Base-by-base conservation (phyloP, 35 echinoderm and acorn worm genomes). In the Hemicentrotus pulcherrimus region DNA sequence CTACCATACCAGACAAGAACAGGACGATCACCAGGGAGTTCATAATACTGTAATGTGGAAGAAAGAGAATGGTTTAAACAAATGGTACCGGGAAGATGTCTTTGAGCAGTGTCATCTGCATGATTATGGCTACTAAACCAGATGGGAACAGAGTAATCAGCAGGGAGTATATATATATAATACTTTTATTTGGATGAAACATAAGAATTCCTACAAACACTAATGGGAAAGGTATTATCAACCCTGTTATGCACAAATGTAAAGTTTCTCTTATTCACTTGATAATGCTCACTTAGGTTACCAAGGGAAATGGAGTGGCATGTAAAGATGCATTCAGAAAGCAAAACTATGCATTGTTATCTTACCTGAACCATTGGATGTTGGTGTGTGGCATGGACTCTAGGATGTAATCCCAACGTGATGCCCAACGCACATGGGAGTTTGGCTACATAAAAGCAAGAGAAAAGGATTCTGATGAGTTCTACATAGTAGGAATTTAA, bases 361-460 rank as follows among this genome's bases (percentile, higher is more conserved):
- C 96, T 93, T 88, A 99, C 98, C 98, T 99, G 94, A 99, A 99
- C 98, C 98, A 99, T 46, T 99, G 98, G 88, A 99, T 99, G 88
- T 95, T 99, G 32, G 97, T 98, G 92, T 99, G 98, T 22, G 98
- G 97, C 98, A 99, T 99, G 9, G 98, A 98, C 47, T 99, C 98
- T 58, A 99, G 86, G 94, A 99, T 97, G 87, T 99, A 99, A 91
- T 99, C 98, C 98, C 97, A 98, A 31, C 97, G 91, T 18, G 98
- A 99, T 31, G 98, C 98, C 98, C 98, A 99, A 7, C 95, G 94
- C 18, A 95, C 46, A 18, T 94, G 32, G 4, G 22, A 16, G 52
- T 97, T 94, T 32, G 59, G 46, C 95, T 97, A 78, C 59, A 94
- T 16, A 24, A 93, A 31, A 31, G 10, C 10, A 31, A 28, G 4